These are phyloP conservation scores for Baccha elongata DNA, from an alignment of 2,888 invertebrate species.

Conservation along the genomic window DNA sequence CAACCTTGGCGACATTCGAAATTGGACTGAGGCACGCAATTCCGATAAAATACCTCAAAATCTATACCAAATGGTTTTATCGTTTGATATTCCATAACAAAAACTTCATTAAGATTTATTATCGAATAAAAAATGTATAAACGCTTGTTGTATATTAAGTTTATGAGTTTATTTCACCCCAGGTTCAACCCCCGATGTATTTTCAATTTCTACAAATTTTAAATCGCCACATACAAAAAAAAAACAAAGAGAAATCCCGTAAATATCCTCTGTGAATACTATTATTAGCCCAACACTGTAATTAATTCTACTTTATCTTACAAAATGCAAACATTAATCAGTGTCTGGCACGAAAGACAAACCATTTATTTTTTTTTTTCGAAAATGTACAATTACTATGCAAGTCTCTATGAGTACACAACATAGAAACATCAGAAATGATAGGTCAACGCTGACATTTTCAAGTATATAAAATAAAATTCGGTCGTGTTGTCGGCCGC, in stretches of 20 bases:
- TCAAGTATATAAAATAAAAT: slow-evolving; percentile 18
- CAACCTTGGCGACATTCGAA: neutral
- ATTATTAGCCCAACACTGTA: slow-evolving; percentile 44
- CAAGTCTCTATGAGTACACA: neutral
- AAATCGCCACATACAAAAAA: neutral
- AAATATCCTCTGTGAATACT: slow-evolving; percentile 54
- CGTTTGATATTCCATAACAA: too few relatives aligned
- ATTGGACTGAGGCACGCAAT: neutral
- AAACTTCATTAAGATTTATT: neutral
- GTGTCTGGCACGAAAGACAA: slow-evolving; percentile 47
- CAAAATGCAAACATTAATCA: slow-evolving; percentile 46
- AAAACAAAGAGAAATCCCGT: slow-evolving; percentile 5
- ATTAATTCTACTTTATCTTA: slow-evolving; percentile 58
- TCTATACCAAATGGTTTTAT: neutral
- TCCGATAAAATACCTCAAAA: neutral
- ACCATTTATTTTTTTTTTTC: slow-evolving; percentile 1
- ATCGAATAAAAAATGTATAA: neutral
- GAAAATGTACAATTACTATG: slow-evolving; percentile 32
- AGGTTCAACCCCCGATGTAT: slow-evolving; percentile 8
- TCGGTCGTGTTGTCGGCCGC: slow-evolving; percentile 25
- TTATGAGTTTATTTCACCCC: slow-evolving; percentile 18
- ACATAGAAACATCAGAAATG: slow-evolving; percentile 23
- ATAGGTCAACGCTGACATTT: slow-evolving; percentile 25
- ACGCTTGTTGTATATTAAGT: slow-evolving; percentile 4
- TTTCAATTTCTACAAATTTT: slow-evolving; percentile 6